Conservation (phyloP, 2,113 vertebrate species). For the Colinus virginianus region DNA sequence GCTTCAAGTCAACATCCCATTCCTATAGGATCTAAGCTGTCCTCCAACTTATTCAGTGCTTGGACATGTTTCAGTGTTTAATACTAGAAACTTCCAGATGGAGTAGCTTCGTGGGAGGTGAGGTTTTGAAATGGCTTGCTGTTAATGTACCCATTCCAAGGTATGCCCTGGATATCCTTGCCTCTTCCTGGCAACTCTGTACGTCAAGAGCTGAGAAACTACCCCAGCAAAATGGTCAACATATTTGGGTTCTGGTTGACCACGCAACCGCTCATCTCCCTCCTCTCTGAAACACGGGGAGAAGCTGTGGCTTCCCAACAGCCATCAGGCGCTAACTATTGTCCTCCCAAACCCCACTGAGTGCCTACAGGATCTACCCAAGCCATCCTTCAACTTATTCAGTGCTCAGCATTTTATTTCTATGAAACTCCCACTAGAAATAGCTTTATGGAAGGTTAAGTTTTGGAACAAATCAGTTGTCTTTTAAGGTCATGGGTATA, state of each 20-base stretch:
- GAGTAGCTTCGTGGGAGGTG: not conserved
- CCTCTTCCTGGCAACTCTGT: not conserved
- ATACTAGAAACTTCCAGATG: accelerated
- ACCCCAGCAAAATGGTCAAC: not conserved
- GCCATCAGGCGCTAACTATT: not conserved
- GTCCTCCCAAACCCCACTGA: not conserved
- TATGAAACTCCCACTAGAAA: not conserved
- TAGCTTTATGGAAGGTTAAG: not conserved
- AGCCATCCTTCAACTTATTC: not conserved
- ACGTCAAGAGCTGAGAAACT: not conserved
- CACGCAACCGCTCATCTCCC: not conserved
- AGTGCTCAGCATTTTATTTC: accelerated
- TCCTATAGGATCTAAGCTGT: not conserved
- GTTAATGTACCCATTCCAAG: not conserved
- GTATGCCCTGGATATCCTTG: not conserved
- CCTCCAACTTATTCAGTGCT: not conserved
- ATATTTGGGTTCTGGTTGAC: not conserved
- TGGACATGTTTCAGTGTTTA: not conserved
- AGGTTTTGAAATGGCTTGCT: not conserved
- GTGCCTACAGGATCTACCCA: not conserved
- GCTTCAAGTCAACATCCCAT: accelerated
- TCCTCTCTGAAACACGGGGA: not conserved
- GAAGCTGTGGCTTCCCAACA: not conserved
- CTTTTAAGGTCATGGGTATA: not conserved
- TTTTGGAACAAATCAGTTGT: not conserved